Base-by-base conservation (phyloP, 1,140 invertebrate genomes). In the Linepithema humile region DNA sequence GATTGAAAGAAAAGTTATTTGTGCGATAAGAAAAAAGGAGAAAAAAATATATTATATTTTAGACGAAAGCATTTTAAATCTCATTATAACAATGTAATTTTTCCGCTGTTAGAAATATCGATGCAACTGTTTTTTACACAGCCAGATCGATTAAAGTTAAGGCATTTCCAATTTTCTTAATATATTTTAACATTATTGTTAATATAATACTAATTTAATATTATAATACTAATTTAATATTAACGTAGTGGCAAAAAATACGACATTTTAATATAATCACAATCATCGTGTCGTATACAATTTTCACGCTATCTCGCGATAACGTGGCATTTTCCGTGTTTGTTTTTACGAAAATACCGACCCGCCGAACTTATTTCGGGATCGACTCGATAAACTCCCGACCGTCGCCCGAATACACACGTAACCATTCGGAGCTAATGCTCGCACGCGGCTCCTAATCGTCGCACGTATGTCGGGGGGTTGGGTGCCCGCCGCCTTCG, bases 371-470 rank as follows among this genome's bases (percentile, higher is more conserved):
- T 55, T 55, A 69, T 43, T 80, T 70, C 35, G 35, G 45, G 35
- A 26, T 78, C 75, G 75, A 78, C 62, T n/a, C 62, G 40, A 75
- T 64, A 62, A 64, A 60, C 35, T 32, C n/a, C n/a, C 50, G 40
- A 12, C n/a, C 26, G n/a, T 53, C 12, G 15, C 29, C 60, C 23
- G 53, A n/a, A 77, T n/a, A 78, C 29, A 40, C 45, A 69, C 62
- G 32, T 57, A 70, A 55, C 75, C 70, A 80, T 80, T 80, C 60
- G 35, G 26, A 70, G 75, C 64, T 80, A 80, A 80, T 80, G 75
- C 64, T 80, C 75, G 48, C 64, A 80, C 67, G 50, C 75, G 64
- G 75, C 75, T 80, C 48, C 75, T 80, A 80, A 80, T 80, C 75
- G 75, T 69, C 75, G 64, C 64, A 69, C 75, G 64, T 80, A 80